These are phyloP conservation scores for Poeciliopsis turrubarensis DNA, from an alignment of 2,113 vertebrate species.

Conservation along the genomic window DNA sequence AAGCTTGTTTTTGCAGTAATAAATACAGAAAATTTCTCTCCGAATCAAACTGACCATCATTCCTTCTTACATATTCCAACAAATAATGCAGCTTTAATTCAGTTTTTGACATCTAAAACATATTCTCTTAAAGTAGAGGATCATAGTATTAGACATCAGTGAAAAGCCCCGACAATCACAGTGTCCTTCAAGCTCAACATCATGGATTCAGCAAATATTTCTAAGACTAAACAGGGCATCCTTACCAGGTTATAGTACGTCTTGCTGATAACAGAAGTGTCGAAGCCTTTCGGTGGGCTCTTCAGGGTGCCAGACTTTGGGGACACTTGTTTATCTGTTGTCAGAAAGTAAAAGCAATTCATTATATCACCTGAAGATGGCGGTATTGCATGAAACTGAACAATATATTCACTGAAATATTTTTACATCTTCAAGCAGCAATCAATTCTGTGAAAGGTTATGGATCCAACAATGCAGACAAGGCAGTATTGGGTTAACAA, in stretches of 20 bases:
- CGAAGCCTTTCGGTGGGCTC: constrained; percentile 97
- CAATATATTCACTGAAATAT: neutral
- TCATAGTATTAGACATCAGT: neutral
- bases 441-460: neutral
- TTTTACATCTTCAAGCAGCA: neutral
- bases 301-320: constrained; percentile 93
- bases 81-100: neutral
- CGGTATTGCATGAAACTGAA: neutral
- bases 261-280: constrained; percentile 94
- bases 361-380: neutral
- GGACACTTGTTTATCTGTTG: constrained; percentile 93
- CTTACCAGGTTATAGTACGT: constrained; percentile 98
- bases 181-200: neutral
- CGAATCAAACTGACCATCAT: neutral
- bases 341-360: constrained; percentile 6
- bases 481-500: neutral
- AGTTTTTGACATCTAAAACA: no score
- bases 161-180: no score
- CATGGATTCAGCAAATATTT: neutral
- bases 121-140: no score
- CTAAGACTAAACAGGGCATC: neutral
- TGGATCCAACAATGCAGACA: neutral
- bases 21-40: neutral
- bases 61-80: neutral
- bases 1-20: no score